Base-by-base conservation (phyloP, 2,113 vertebrate species). In the Porphyrio hochstetteri region DNA sequence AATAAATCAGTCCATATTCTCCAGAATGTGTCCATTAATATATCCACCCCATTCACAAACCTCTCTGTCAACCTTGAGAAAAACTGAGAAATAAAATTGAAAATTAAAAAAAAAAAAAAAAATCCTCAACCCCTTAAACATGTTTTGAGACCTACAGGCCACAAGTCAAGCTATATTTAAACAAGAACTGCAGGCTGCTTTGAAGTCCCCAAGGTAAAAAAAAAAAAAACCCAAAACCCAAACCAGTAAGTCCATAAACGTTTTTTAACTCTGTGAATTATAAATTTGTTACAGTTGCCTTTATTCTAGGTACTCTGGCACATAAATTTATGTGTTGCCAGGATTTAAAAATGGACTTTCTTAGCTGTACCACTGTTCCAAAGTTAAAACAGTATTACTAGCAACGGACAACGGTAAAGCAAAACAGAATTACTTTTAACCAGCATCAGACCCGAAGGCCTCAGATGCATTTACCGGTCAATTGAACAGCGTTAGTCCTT, bases 1-100 rank as follows among this genome's bases (percentile, higher is more conserved):
- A 99, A 97, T 63, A 99, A 96, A 92, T 99, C 99, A 0, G 98
- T 98, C 99, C 99, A 99, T 77, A 99, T 97, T 94, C 99, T 99
- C 99, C 99, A 99, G 82, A 99, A 82, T 0, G 99, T 98, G 86
- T 99, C 99, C 86, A 99, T 93, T 56, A 99, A 98, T 44, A 98
- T 96, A 86, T 99, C 99, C 88, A 99, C 99, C 17, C 99, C 98
- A 97, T 99, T 98, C 77, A 99, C 99, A 88, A 99, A 99, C 61
- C 98, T 98, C 97, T 99, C 99, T 0, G 99, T 99, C 59, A 99
- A 98, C 97, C 99, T 99, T 92, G 98, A 99, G 97, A 99, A 98
- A 96, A 99, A 99, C 99, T 99, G 92, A 33, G 95, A 93, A 88
- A 87, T 82, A 63, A 87, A 80, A 97, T 74, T 35, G 31, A 50